These are phyloP conservation scores for Parnassius glacialis DNA, from an alignment of 2,888 invertebrate genomes.

Conservation along the genomic window DNA sequence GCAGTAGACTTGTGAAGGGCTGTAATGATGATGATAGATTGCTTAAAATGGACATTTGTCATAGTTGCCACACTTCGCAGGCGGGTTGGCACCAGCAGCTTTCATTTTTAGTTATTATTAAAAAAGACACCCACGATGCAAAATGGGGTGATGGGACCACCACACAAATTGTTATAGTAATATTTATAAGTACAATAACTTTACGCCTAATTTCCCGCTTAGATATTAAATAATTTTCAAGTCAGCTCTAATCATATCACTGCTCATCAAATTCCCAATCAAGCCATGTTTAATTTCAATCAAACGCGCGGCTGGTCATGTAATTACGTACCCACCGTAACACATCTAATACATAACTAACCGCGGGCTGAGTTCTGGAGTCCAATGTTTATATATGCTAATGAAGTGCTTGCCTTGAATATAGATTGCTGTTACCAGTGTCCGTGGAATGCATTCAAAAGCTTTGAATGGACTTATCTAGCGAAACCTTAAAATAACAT, in stretches of 20 bases:
- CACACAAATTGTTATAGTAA: too few species aligned
- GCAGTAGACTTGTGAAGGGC: too few species aligned
- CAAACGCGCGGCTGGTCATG: slow-evolving; percentile 44
- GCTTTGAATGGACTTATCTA: slow-evolving; percentile 14
- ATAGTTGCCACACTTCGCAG: too few species aligned
- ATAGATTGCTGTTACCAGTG: slow-evolving; percentile 44
- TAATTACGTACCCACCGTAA: slow-evolving; percentile 48
- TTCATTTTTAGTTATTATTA: too few species aligned
- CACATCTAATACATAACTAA: slow-evolving; percentile 36
- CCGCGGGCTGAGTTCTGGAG: slow-evolving; percentile 11
- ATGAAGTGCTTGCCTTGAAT: slow-evolving; percentile 42
- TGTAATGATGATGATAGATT: too few species aligned
- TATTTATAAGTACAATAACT: background rate
- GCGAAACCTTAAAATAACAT: background rate
- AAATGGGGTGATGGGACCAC: too few species aligned
- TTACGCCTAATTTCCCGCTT: background rate
- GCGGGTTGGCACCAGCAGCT: too few species aligned
- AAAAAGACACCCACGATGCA: too few species aligned
- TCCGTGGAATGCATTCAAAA: slow-evolving; percentile 37
- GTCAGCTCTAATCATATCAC: slow-evolving; percentile 8
- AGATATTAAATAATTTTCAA: slow-evolving; percentile 13
- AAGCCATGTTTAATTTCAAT: slow-evolving; percentile 59
- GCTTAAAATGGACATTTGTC: too few species aligned
- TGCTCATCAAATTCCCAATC: slow-evolving; percentile 49
- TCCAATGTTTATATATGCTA: slow-evolving; percentile 39